Conservation (phyloP, 2,888 invertebrate genomes). For the Xanthia icteritia region DNA sequence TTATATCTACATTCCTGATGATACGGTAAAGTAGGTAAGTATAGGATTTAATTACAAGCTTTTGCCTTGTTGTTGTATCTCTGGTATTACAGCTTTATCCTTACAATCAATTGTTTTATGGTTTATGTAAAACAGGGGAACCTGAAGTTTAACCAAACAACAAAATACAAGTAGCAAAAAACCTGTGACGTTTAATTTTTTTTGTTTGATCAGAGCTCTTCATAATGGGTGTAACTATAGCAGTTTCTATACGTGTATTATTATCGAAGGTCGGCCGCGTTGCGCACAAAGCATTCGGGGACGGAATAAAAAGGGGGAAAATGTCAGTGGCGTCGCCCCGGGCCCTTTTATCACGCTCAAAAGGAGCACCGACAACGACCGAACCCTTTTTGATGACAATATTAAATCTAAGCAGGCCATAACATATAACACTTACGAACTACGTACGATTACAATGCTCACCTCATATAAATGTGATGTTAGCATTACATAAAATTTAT, state of each 20-base stretch:
- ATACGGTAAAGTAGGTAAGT: neutral
- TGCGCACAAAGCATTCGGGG: conserved; percentile 42
- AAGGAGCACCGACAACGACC: conserved; percentile 17
- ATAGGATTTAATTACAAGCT: neutral
- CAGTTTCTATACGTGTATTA: conserved; percentile 19
- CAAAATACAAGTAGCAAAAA: neutral
- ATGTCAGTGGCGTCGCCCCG: conserved; percentile 38
- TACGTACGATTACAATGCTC: conserved; percentile 23
- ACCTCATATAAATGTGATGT: conserved; percentile 43
- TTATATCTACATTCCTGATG: neutral
- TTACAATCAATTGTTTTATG: no score
- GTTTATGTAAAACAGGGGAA: neutral
- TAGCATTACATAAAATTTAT: conserved; percentile 38
- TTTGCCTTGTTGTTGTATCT: conserved; percentile 8
- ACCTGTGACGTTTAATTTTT: neutral
- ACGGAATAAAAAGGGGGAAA: conserved; percentile 46
- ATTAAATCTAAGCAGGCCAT: neutral
- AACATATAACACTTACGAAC: neutral
- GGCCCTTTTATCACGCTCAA: conserved; percentile 27
- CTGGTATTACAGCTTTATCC: conserved; percentile 7
- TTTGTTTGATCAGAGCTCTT: neutral
- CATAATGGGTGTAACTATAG: neutral
- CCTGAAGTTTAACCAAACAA: neutral
- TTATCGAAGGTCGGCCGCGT: conserved; percentile 17
- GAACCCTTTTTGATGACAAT: conserved; percentile 25